Conservation (phyloP, 2,888 invertebrate species). For the Yponomeuta sedellus region DNA sequence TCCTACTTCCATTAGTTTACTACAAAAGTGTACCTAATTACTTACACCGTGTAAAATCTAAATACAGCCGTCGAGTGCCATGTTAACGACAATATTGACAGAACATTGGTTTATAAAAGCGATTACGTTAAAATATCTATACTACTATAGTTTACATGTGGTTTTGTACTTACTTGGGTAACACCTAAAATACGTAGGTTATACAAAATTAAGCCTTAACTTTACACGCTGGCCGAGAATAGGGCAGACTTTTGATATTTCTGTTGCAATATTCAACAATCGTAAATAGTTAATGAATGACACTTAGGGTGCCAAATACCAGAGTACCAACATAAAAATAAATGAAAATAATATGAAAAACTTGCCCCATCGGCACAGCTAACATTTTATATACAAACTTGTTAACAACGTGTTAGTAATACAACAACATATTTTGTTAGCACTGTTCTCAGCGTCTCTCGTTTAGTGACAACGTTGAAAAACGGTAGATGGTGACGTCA, state of each 20-base stretch:
- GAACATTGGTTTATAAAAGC: neutral
- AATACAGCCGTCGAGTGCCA: neutral
- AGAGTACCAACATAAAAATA: too few relatives aligned
- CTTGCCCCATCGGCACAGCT: neutral
- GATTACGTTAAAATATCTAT: neutral
- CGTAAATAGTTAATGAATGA: too few relatives aligned
- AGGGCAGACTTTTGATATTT: too few relatives aligned
- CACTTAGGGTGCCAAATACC: too few relatives aligned
- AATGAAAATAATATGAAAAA: too few relatives aligned
- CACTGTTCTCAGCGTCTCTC: neutral
- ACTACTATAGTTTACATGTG: too few relatives aligned
- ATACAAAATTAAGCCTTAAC: too few relatives aligned
- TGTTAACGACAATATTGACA: neutral
- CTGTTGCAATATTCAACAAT: too few relatives aligned
- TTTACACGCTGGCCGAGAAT: too few relatives aligned
- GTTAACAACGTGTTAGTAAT: neutral
- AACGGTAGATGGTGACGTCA: conserved; percentile 25
- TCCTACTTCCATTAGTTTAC: neutral
- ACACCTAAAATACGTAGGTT: too few relatives aligned
- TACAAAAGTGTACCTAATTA: neutral
- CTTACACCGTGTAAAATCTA: neutral
- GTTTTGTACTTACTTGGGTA: too few relatives aligned
- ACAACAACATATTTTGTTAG: neutral
- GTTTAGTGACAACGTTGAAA: conserved; percentile 8
- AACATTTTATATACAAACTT: neutral